A percentile compares a stretch with the other conserved stretches of the same genome.
Conservation (phyloP, 2,797 vertebrate species). For the Spea hammondii region DNA sequence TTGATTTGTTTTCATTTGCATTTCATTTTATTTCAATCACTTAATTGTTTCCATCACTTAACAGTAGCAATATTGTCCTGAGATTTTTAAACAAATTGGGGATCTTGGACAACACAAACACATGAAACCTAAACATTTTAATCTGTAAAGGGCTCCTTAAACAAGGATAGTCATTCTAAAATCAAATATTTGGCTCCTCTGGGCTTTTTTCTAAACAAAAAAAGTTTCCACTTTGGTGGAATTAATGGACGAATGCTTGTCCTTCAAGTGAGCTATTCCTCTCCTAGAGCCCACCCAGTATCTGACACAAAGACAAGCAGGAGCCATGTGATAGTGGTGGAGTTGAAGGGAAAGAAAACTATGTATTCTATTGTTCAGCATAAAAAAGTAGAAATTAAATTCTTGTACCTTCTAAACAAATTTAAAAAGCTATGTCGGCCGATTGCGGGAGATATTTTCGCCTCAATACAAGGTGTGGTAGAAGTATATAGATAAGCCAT, state of each 20-base stretch:
- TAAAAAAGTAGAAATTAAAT: too few relatives aligned
- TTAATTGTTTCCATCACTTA: neutral
- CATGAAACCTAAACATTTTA: constrained; percentile 21
- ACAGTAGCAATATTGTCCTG: constrained; percentile 2
- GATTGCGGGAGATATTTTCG: too few relatives aligned
- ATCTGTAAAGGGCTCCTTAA: constrained; percentile 32
- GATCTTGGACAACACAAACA: constrained; percentile 8
- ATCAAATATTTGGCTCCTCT: constrained; percentile 41
- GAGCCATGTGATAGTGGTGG: neutral
- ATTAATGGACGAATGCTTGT: constrained; percentile 26
- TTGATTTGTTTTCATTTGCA: too few relatives aligned
- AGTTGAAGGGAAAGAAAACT: too few relatives aligned
- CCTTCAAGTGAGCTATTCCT: constrained; percentile 12
- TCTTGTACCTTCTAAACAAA: too few relatives aligned
- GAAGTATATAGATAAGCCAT: too few relatives aligned
- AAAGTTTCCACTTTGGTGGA: constrained; percentile 29
- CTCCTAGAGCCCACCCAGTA: constrained; percentile 25
- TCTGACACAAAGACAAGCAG: constrained; percentile 8
- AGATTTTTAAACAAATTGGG: too few relatives aligned
- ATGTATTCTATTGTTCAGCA: too few relatives aligned
- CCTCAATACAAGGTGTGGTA: too few relatives aligned
- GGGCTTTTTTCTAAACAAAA: constrained; percentile 29
- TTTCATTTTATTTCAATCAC: too few relatives aligned
- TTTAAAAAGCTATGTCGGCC: too few relatives aligned
- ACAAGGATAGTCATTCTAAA: constrained; percentile 38